Base-by-base conservation (phyloP, 2,797 vertebrate species). In the Poecilia velifera region DNA sequence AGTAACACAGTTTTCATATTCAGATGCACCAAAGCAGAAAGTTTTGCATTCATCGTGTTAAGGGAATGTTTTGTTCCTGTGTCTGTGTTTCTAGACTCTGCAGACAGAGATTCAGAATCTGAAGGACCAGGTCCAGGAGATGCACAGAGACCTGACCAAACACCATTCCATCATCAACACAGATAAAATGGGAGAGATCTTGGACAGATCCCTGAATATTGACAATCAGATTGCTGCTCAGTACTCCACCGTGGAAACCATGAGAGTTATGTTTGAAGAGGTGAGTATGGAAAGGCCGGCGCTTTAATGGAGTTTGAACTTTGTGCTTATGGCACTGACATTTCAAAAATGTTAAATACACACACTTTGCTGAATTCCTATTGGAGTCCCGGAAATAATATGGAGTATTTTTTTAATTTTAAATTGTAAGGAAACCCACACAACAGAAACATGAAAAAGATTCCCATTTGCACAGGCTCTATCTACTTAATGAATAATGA, bases 161-260 rank as follows among this genome's bases (percentile, higher is more conserved):
- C 98, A 98, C 89, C 98, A 98, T 91, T 97, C 98, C 0, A 96
- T 99, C 90, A 97, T 99, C 94, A 97, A 96, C 95, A 97, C 96
- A 0, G 96, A 97, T 81, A 96, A 95, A 79, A 97, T 98, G 95
- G 95, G 95, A 0, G 96, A 97, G 84, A 96, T 98, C 91, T 90
- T 98, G 90, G 96, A 96, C 90, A 95, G 96, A 64, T 97, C 98
- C 7, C 93, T 97, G 85, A 95, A 95, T 91, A 94, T 98, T 84
- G 97, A 99, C 0, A 89, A 94, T 39, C 96, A 95, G 93, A 98
- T 99, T 0, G 77, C 95, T 0, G 92, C 95, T 0, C 95, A 97
- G 84, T 95, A 97, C 72, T 93, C 97, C 0, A 95, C 96, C 0
- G 95, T 97, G 90, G 96, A 98, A 91, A 97, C 95, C 76, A 96